phyloP scores from a whole-genome alignment of 2,888 invertebrate genomes.

The Philopedon plagiatum region DNA sequence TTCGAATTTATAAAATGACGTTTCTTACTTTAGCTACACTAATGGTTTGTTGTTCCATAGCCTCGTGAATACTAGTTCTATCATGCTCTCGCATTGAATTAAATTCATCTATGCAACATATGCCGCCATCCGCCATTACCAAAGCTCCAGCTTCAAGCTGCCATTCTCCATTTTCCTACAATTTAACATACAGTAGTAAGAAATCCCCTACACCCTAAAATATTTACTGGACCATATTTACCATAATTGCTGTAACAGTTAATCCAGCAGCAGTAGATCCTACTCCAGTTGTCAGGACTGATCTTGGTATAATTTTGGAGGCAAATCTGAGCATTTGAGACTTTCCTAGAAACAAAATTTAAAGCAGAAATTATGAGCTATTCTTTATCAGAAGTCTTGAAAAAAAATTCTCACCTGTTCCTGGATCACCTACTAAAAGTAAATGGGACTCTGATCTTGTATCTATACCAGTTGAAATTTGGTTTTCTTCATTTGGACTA shows the following conservation, averaged over 20 bases:
- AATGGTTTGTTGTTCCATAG: constrained; percentile 95
- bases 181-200: background rate
- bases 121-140: constrained; percentile 89
- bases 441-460: constrained; percentile 88
- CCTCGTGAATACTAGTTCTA: constrained; percentile 89
- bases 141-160: constrained; percentile 92
- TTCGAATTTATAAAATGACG: background rate
- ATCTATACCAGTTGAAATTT: constrained; percentile 63
- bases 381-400: background rate
- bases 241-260: constrained; percentile 89
- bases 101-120: constrained; percentile 94
- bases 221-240: constrained; percentile 61
- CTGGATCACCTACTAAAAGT: constrained; percentile 89
- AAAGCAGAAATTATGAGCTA: no score
- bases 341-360: constrained; percentile 33
- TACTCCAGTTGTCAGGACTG: constrained; percentile 88
- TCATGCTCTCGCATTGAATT: constrained; percentile 88
- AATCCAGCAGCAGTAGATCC: constrained; percentile 91
- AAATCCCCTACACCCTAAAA: background rate
- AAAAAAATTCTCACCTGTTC: constrained; percentile 85
- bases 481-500: constrained; percentile 66
- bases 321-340: constrained; percentile 86
- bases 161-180: constrained; percentile 90
- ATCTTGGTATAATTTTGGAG: constrained; percentile 77
- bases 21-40: constrained; percentile 86